phyloP scores from a whole-genome alignment of 1,140 invertebrate species.

The Subanguina moxae region DNA sequence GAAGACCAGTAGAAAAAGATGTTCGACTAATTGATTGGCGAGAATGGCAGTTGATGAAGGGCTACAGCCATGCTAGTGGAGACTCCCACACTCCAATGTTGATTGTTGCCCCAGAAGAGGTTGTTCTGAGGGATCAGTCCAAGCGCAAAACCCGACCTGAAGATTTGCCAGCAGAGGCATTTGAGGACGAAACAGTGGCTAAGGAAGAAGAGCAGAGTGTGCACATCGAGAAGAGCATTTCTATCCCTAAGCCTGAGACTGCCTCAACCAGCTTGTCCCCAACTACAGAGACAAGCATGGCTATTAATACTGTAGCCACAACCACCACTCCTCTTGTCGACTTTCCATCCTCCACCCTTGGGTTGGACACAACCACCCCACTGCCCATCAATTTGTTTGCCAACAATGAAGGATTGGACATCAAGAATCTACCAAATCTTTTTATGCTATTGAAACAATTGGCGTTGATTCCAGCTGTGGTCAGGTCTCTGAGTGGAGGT shows the following conservation, averaged over 20 bases:
- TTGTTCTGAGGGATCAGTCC: neutral
- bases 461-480: conserved; percentile 20
- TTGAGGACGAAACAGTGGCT: conserved; percentile 5
- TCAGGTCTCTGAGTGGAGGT: conserved; percentile 8
- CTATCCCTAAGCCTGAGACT: neutral
- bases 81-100: conserved; percentile 10
- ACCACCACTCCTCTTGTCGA: no score
- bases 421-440: conserved; percentile 17
- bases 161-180: conserved; percentile 12
- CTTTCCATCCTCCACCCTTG: neutral
- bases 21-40: conserved; percentile 23
- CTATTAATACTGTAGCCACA: neutral
- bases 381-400: neutral
- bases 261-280: neutral
- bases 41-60: conserved; percentile 24
- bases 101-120: conserved; percentile 14
- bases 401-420: neutral
- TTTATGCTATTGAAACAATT: conserved; percentile 19
- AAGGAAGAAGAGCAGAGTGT: conserved; percentile 5
- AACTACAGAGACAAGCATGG: neutral
- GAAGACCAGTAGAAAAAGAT: neutral
- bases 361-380: neutral
- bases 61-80: neutral
- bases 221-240: conserved; percentile 4
- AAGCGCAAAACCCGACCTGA: neutral